These are phyloP conservation scores for Tachycineta bicolor DNA, from an alignment of 2,113 vertebrate species.

Conservation along the genomic window DNA sequence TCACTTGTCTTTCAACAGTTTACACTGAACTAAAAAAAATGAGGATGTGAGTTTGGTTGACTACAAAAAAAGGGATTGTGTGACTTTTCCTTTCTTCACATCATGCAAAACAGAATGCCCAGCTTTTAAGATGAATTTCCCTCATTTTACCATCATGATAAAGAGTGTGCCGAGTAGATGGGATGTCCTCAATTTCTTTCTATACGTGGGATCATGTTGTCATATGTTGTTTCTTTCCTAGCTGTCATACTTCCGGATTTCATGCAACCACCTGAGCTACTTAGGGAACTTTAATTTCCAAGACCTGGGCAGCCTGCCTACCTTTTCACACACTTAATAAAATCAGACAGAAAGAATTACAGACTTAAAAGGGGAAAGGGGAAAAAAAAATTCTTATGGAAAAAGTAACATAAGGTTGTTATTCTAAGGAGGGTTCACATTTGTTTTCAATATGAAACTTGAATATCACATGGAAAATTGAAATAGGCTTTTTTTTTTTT, in stretches of 20 bases:
- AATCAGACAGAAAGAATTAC: conserved; percentile 67
- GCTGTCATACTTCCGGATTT: neutral
- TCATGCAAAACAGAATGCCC: neutral
- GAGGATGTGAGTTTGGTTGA: neutral
- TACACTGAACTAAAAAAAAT: neutral
- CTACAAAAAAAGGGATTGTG: neutral
- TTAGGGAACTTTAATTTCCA: conserved; percentile 61
- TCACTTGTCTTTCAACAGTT: neutral
- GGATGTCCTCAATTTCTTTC: neutral
- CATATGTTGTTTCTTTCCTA: neutral
- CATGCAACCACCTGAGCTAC: conserved; percentile 36
- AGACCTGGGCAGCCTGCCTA: conserved; percentile 49
- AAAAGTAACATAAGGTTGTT: conserved; percentile 74
- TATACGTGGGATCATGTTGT: neutral
- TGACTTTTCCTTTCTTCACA: neutral
- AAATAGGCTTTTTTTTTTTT: conserved; percentile 73
- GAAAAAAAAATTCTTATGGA: conserved; percentile 64
- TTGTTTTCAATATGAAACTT: conserved; percentile 76
- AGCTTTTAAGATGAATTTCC: neutral
- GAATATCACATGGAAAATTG: conserved; percentile 63
- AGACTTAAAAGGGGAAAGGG: conserved; percentile 44
- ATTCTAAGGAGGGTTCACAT: conserved; percentile 74
- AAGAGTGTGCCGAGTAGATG: neutral
- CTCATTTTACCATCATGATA: neutral
- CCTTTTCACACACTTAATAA: conserved; percentile 71